phyloP scores from a whole-genome alignment of 2,888 invertebrate genomes.

The Aporophyla nigra region DNA sequence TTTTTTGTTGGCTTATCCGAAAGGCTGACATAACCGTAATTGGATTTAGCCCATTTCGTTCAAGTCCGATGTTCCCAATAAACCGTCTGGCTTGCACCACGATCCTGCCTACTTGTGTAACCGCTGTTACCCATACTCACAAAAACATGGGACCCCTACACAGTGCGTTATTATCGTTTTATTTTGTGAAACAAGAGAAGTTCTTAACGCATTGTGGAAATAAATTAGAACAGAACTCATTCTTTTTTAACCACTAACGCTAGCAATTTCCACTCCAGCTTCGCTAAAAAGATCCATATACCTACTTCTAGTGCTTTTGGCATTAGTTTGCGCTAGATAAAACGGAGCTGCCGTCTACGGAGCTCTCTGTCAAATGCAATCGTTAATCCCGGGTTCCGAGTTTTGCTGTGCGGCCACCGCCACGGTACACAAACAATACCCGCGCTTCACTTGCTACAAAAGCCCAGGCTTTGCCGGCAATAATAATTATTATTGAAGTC shows the following conservation, averaged over 20 bases:
- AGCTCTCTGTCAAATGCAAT: slow-evolving; percentile 66
- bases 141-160: slow-evolving; percentile 25
- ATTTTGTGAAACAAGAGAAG: slow-evolving; percentile 25
- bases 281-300: slow-evolving; percentile 28
- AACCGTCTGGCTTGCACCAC: slow-evolving; percentile 60
- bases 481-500: slow-evolving; percentile 61
- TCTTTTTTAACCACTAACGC: slow-evolving; percentile 42
- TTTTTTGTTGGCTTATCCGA: slow-evolving; percentile 67
- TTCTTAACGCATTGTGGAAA: slow-evolving; percentile 29
- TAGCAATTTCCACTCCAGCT: slow-evolving; percentile 29
- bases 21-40: slow-evolving; percentile 68
- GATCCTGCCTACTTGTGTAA: slow-evolving; percentile 46
- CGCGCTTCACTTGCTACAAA: slow-evolving; percentile 45
- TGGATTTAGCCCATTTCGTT: slow-evolving; percentile 68
- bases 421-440: slow-evolving; percentile 52
- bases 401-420: slow-evolving; percentile 31
- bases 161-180: slow-evolving; percentile 10
- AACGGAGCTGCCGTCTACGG: slow-evolving; percentile 39
- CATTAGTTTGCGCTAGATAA: slow-evolving; percentile 43
- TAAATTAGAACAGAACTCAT: slow-evolving; percentile 37
- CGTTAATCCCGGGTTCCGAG: slow-evolving; percentile 59
- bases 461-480: slow-evolving; percentile 36
- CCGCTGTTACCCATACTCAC: slow-evolving; percentile 41
- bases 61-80: slow-evolving; percentile 64
- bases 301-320: slow-evolving; percentile 27